Conservation (phyloP, 2,797 vertebrate genomes). For the Capromys pilorides region DNA sequence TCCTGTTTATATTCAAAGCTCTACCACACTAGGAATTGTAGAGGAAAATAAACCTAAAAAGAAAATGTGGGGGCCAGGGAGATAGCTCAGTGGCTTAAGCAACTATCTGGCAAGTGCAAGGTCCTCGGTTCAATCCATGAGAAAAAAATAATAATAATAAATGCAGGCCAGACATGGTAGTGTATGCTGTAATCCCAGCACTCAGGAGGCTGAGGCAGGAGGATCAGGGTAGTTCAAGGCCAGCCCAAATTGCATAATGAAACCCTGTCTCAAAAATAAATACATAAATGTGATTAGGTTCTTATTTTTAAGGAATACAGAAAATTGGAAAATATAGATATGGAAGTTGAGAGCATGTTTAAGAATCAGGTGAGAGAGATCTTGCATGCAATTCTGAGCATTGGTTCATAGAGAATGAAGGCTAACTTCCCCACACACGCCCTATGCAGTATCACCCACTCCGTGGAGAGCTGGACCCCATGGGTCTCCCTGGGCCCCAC, state of each 20-base stretch:
- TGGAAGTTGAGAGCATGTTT: neutral
- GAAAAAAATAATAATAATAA: no score
- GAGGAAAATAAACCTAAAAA: neutral
- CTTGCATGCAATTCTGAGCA: neutral
- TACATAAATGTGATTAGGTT: neutral
- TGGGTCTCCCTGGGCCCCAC: slow-evolving; percentile 2
- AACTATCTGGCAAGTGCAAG: no score
- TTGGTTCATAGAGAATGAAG: neutral
- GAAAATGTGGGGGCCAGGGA: neutral
- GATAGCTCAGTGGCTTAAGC: no score
- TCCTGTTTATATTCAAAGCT: neutral
- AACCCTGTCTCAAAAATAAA: no score
- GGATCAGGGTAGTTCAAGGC: no score
- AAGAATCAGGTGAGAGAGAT: neutral
- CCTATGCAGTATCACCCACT: neutral
- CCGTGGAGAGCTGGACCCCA: neutral
- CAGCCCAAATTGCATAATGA: no score
- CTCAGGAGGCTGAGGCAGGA: no score
- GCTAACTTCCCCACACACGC: neutral
- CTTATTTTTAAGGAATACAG: neutral
- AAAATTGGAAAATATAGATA: neutral
- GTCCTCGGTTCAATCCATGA: no score
- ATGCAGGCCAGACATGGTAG: no score
- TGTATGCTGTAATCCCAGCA: no score
- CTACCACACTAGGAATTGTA: no score